Evolutionary conservation across 1,140 invertebrate genomes (phyloP).

Genomic region (Drosophila teissieri): DNA sequence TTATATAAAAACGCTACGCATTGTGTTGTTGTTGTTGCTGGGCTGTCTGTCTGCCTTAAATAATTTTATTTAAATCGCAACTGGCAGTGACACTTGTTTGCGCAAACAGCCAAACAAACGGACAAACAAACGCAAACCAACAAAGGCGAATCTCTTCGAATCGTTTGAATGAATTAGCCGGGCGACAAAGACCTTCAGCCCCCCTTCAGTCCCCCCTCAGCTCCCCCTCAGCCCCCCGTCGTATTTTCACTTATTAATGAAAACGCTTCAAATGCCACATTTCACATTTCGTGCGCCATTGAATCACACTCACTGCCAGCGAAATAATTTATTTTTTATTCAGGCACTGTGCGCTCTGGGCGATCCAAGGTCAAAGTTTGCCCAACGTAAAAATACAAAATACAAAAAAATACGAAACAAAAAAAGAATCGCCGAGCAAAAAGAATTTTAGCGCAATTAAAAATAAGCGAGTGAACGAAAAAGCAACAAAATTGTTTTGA

Average conservation of each 20-base stretch:
- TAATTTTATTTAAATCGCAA: constrained; percentile 73
- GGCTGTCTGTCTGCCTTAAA: constrained; percentile 56
- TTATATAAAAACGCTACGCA: constrained; percentile 38
- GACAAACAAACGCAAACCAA: constrained; percentile 53
- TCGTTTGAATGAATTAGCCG: constrained; percentile 70
- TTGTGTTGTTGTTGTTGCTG: constrained; percentile 4
- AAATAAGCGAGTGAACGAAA: constrained; percentile 38
- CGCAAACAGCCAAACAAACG: constrained; percentile 54
- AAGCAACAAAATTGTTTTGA: constrained; percentile 43
- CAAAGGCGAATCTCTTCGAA: constrained; percentile 42
- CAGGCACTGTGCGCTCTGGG: constrained; percentile 8
- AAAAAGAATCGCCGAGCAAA: constrained; percentile 19
- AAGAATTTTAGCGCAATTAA: constrained; percentile 66
- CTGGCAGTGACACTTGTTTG: constrained; percentile 75
- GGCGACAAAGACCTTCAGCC: constrained; percentile 9
- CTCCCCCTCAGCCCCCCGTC: background rate
- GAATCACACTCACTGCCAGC: constrained; percentile 56
- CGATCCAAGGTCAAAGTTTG: constrained; percentile 76
- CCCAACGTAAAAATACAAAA: constrained; percentile 21
- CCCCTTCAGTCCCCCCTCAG: background rate
- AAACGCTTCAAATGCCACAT: constrained; percentile 76
- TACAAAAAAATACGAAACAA: constrained; percentile 4
- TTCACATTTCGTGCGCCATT: constrained; percentile 65
- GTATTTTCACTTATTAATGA: constrained; percentile 71
- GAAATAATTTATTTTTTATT: constrained; percentile 48